phyloP scores from a whole-genome alignment of 2,888 invertebrate genomes.

The Megaustenia siamemsis region DNA sequence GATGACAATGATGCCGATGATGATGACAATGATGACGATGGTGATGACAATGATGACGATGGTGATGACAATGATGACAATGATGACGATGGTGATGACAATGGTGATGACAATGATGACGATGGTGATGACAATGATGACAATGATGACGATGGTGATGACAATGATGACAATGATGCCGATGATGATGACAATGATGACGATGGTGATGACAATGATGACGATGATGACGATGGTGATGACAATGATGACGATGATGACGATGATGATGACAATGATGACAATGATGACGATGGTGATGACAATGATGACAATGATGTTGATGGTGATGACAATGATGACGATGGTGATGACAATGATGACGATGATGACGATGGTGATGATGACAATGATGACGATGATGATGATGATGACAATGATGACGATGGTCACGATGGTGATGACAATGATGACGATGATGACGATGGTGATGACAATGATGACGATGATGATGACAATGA shows the following conservation, averaged over 20 bases:
- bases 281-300: slow-evolving; percentile 28
- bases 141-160: slow-evolving; percentile 17
- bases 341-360: not conserved
- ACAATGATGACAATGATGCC: slow-evolving; percentile 22
- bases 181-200: not conserved
- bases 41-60: slow-evolving; percentile 12
- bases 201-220: slow-evolving; percentile 31
- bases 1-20: slow-evolving; percentile 27
- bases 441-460: not conserved
- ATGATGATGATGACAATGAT: not conserved
- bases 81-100: too few relatives aligned
- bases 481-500: too few relatives aligned
- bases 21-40: slow-evolving; percentile 22
- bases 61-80: not conserved
- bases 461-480: not conserved
- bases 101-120: too few relatives aligned
- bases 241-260: slow-evolving; percentile 29
- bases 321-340: not conserved
- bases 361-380: not conserved
- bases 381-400: too few relatives aligned
- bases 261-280: slow-evolving; percentile 19
- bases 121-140: slow-evolving; percentile 32
- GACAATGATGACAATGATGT: slow-evolving; percentile 13
- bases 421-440: too few relatives aligned
- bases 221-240: slow-evolving; percentile 20